phyloP scores from a whole-genome alignment of 1,140 invertebrate species.

The Drosophila burlai region DNA sequence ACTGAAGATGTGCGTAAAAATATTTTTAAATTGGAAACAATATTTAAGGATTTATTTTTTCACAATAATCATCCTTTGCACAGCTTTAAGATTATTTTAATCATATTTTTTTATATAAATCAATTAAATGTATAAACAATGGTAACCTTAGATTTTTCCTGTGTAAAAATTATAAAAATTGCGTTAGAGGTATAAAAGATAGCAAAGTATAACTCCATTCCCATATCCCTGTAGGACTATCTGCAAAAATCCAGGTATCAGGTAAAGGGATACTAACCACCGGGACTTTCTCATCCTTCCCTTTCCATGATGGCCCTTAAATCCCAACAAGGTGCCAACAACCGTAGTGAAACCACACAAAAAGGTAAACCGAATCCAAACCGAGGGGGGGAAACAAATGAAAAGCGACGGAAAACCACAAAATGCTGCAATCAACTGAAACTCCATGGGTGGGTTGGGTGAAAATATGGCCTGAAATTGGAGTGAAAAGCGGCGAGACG shows the following conservation, averaged over 20 bases:
- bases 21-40: too few species aligned
- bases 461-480: constrained; percentile 38
- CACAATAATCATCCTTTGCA: not conserved
- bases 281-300: constrained; percentile 17
- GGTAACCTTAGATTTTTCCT: not conserved
- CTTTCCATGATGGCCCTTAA: constrained; percentile 3
- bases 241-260: constrained; percentile 17
- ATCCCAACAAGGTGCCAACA: constrained; percentile 47
- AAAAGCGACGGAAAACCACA: constrained; percentile 61
- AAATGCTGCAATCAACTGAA: constrained; percentile 58
- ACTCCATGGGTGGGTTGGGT: constrained; percentile 42
- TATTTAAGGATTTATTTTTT: too few species aligned
- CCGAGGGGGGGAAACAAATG: constrained; percentile 18
- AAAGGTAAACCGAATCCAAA: constrained; percentile 48
- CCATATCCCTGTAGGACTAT: constrained; percentile 3
- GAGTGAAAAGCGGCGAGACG: constrained; percentile 26
- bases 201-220: not conserved
- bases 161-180: constrained; percentile 1
- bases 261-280: constrained; percentile 57
- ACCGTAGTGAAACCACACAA: constrained; percentile 65
- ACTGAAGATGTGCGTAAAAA: too few species aligned
- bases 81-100: too few species aligned
- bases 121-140: not conserved
- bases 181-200: not conserved
- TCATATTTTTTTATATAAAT: not conserved